Evolutionary conservation across 1,140 invertebrate species (phyloP), one percentile per base, ranked within the genome.

Genomic region (Aphaenogaster ashmeadi): DNA sequence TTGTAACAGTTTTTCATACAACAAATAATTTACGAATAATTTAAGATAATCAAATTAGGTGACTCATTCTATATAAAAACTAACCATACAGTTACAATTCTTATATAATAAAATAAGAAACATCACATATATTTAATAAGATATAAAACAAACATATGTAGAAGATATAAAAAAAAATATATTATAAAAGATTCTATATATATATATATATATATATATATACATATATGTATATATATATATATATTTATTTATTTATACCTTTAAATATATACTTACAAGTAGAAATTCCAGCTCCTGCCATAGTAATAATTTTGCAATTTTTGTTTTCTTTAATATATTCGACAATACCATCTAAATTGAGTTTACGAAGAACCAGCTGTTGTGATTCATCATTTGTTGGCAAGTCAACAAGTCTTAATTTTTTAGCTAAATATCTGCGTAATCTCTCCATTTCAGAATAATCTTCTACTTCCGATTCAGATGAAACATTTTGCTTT

Each of bases 251-350:
- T 41, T 52, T 44, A 27, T 44, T 44, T 27, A 15, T 2, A 13
- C 4, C 21, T 58, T 58, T 13, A 52, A 27, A 90, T 81, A 66
- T 78, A 81, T 83, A 97, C 97, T 97, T 96, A 98, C 98, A 98
- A 54, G 98, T 99, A 27, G 98, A 99, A 92, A 99, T 99, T 77
- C 99, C 99, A 91, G 99, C 99, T 79, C 99, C 99, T 87, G 98
- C 98, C 97, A 99, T 97, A 21, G 98, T 98, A 78, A 99, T 97
- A 74, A 99, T 97, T 91, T 99, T 99, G 94, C 97, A 97, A 92
- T 98, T 98, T 88, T 97, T 97, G 21, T 96, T 96, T 90, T 96
- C 96, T 88, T 98, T 96, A 77, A 98, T 98, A 91, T 97, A 98
- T 7, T 97, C 96, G 0, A 96, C 96, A 38, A 98, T 95, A 7